Evolutionary conservation across 2,797 vertebrate species (phyloP).

Genomic region (Typhlichthys subterraneus): DNA sequence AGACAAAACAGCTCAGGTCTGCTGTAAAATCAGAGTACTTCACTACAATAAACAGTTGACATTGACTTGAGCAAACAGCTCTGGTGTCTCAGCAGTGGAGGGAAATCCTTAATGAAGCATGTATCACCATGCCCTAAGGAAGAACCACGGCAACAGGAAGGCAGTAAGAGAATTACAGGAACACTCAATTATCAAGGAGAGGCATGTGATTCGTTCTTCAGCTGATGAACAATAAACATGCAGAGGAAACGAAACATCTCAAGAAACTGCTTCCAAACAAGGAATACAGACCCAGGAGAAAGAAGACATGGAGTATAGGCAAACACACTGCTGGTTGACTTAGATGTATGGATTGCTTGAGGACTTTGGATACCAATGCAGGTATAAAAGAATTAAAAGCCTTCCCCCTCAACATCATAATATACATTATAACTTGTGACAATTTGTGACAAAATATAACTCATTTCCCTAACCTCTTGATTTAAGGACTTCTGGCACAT

Average conservation of each 20-base stretch:
- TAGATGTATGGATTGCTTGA: slow-evolving; percentile 1
- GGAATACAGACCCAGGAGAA: slow-evolving; percentile 21
- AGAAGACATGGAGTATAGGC: neutral
- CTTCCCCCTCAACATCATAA: slow-evolving; percentile 3
- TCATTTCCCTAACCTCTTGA: too few relatives aligned
- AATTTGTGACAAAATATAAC: too few relatives aligned
- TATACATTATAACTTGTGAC: neutral
- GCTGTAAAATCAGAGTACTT: neutral
- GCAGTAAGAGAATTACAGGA: slow-evolving; percentile 10
- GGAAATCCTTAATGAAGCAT: slow-evolving; percentile 7
- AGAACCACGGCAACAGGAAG: slow-evolving; percentile 24
- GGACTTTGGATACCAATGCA: slow-evolving; percentile 35
- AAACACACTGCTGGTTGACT: neutral
- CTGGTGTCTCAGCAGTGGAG: slow-evolving; percentile 10
- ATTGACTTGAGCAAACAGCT: too few relatives aligned
- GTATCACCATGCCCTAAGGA: slow-evolving; percentile 1
- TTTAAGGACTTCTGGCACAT: neutral
- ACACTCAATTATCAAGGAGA: slow-evolving; percentile 20
- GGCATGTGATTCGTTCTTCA: slow-evolving; percentile 27
- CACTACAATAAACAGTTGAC: too few relatives aligned
- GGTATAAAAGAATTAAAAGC: slow-evolving; percentile 29
- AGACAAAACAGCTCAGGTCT: neutral
- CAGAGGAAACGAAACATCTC: slow-evolving; percentile 6
- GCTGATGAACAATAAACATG: slow-evolving; percentile 19
- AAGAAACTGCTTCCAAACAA: neutral